Conservation (phyloP, 2,888 invertebrate species). For the Caenorhabditis imperialis region DNA sequence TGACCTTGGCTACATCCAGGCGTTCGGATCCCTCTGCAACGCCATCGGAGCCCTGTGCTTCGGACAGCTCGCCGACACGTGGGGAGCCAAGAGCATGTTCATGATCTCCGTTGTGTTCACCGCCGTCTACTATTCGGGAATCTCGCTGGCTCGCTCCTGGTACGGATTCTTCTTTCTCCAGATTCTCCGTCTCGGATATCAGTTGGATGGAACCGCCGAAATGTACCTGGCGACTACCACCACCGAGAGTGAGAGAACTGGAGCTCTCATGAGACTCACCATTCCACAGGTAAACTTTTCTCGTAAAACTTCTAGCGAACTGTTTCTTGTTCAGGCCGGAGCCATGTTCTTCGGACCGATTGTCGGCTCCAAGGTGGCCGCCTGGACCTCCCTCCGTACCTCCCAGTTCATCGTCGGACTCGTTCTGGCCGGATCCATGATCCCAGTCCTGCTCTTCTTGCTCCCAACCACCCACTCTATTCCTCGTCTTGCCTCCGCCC, state of each 20-base stretch:
- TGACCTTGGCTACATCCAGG: constrained; percentile 77
- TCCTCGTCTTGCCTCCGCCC: constrained; percentile 75
- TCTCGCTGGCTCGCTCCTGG: constrained; percentile 70
- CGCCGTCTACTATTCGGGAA: constrained; percentile 75
- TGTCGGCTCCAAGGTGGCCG: constrained; percentile 75
- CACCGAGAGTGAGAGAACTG: constrained; percentile 76
- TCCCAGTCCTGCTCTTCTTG: constrained; percentile 73
- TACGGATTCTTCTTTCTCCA: constrained; percentile 75
- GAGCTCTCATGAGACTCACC: constrained; percentile 74
- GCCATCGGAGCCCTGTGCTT: constrained; percentile 75
- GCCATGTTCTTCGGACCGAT: constrained; percentile 75
- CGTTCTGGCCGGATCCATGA: constrained; percentile 67
- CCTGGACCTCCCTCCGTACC: constrained; percentile 72
- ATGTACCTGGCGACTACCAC: constrained; percentile 78
- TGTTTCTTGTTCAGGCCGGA: constrained; percentile 57
- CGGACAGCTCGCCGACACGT: constrained; percentile 76
- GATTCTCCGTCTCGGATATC: constrained; percentile 76
- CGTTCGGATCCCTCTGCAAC: constrained; percentile 77
- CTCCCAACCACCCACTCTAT: constrained; percentile 77
- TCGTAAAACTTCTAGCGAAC: constrained; percentile 6
- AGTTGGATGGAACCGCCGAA: constrained; percentile 77
- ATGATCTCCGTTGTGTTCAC: constrained; percentile 73
- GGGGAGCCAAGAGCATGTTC: constrained; percentile 76
- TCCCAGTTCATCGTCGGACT: constrained; percentile 72
- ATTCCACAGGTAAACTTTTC: constrained; percentile 69